phyloP scores from a whole-genome alignment of 2,888 invertebrate genomes.

The Drosophila longiperda region DNA sequence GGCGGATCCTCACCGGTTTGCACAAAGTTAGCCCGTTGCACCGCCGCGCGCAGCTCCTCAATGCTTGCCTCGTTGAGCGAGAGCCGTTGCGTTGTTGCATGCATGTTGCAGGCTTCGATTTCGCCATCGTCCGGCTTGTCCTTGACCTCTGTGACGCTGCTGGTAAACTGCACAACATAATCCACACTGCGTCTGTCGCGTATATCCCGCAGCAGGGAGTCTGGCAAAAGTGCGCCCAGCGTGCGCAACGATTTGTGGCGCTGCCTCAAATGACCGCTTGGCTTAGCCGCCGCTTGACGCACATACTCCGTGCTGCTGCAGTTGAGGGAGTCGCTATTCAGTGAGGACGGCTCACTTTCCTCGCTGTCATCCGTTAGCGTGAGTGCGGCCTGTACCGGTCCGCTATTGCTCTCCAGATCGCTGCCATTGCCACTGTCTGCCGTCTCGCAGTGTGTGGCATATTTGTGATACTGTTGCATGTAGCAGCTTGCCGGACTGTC shows the following conservation, averaged over 20 bases:
- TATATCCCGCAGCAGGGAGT: conserved; percentile 89
- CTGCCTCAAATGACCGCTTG: conserved; percentile 74
- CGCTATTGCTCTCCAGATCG: conserved; percentile 88
- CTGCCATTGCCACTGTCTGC: conserved; percentile 94
- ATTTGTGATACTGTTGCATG: conserved; percentile 72
- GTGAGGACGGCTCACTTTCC: conserved; percentile 88
- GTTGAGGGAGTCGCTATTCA: conserved; percentile 93
- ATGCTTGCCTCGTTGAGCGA: conserved; percentile 72
- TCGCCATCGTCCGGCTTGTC: conserved; percentile 35
- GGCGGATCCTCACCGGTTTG: conserved; percentile 68
- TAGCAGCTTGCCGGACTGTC: conserved; percentile 60
- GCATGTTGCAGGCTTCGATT: conserved; percentile 4
- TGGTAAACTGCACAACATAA: conserved; percentile 65
- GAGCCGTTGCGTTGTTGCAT: conserved; percentile 38
- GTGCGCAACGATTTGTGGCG: conserved; percentile 68
- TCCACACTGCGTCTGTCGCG: conserved; percentile 86
- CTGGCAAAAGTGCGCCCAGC: conserved; percentile 85
- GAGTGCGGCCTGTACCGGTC: conserved; percentile 52
- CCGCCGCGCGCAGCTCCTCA: conserved; percentile 71
- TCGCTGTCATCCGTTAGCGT: conserved; percentile 86
- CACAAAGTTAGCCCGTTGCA: conserved; percentile 71
- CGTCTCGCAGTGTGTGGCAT: conserved; percentile 89
- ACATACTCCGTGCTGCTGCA: conserved; percentile 87
- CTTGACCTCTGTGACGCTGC: conserved; percentile 48
- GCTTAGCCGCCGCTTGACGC: conserved; percentile 65